Conservation (phyloP, 2,797 vertebrate genomes). For the Australoheros facetus region DNA sequence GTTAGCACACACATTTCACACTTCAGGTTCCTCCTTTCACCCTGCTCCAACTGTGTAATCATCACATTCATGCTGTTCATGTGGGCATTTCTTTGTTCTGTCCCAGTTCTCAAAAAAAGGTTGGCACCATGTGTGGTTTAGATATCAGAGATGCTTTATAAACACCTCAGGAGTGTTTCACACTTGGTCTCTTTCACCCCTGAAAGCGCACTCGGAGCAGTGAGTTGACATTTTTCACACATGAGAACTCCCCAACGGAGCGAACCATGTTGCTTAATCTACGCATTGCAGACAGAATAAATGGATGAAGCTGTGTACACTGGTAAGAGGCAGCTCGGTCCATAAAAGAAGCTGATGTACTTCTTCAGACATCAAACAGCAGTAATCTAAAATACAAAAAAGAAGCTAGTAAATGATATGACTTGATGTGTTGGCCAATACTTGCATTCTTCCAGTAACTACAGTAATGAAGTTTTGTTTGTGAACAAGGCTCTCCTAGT, state of each 20-base stretch:
- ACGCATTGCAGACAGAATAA: neutral
- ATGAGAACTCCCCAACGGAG: too few relatives aligned
- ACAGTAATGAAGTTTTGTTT: neutral
- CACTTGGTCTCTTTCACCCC: neutral
- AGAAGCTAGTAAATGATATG: neutral
- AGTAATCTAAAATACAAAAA: neutral
- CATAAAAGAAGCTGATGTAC: neutral
- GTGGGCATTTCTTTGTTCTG: neutral
- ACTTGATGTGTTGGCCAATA: neutral
- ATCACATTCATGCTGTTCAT: neutral
- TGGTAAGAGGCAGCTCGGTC: neutral
- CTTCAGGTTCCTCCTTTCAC: neutral
- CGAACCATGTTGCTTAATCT: neutral
- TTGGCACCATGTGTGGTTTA: neutral
- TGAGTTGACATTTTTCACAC: too few relatives aligned
- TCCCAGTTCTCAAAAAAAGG: too few relatives aligned
- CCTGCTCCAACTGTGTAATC: neutral
- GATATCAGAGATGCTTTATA: neutral
- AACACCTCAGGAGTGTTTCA: neutral
- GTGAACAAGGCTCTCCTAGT: neutral
- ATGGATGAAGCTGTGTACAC: accelerated
- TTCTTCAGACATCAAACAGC: neutral
- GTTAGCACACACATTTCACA: neutral
- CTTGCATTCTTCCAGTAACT: neutral
- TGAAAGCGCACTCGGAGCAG: neutral